Evolutionary conservation across 2,888 invertebrate genomes (phyloP), one percentile per base, ranked within the genome.

Genomic region (Arge pagana): DNA sequence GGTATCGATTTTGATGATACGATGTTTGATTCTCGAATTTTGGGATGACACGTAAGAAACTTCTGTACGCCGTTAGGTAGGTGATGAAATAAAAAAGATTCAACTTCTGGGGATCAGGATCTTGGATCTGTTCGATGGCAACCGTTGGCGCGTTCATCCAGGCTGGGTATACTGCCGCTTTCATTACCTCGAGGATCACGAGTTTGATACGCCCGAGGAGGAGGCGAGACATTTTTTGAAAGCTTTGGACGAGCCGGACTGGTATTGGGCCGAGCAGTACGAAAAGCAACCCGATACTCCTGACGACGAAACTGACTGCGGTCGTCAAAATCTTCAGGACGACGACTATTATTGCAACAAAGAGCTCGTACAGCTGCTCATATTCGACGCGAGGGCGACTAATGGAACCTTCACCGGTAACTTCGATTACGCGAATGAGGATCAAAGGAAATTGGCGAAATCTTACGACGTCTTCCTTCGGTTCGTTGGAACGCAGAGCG

Each of bases 161-260:
- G 86, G 90, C 65, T 94, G 93, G 93, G 88, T 90, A 0, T 93
- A 93, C 72, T 93, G 93, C 72, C 89, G 89, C 67, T 93, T 90
- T 70, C 91, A 91, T 70, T 90, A 92, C 67, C 78, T 89, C 45
- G 88, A 89, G 71, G 88, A 87, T 0, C 89, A 89, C 64, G 86
- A 87, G 66, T 89, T 87, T 53, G 78, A 81, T 6, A 83, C 82
- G n/a, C 82, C 88, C 0, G 92, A 93, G 75, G 81, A 83, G 0
- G 90, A 92, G 69, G 75, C 92, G 3, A 78, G 84, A 43, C 86
- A 89, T 63, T 94, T 94, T 68, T 77, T 94, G 50, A 81, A 81
- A 1, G 84, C 85, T 67, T 84, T 92, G 72, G 76, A 79, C 50
- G 67, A 73, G 13, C 76, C 76, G 2, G 77, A 80, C 54, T 56